Base-by-base conservation (phyloP, 2,797 vertebrate species). In the Thamnophis elegans region DNA sequence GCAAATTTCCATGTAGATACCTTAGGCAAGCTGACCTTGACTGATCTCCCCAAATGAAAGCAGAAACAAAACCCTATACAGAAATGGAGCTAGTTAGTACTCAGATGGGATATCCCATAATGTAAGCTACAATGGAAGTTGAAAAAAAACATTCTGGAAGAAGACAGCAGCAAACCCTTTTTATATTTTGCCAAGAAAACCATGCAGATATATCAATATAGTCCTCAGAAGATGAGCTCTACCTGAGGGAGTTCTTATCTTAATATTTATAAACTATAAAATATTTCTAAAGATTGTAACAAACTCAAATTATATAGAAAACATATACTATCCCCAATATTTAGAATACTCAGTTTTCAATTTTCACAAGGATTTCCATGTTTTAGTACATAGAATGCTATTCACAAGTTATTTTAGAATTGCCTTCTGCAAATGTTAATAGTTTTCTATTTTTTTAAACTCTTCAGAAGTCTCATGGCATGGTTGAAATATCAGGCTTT, bases 401-500 rank as follows among this genome's bases (percentile, higher is more conserved):
- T 28, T n/a, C 14, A 53, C 51, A 28, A 14, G 25, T 32, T 65
- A 95, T 93, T 62, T 92, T 60, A 51, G 5, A 87, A 73, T 87
- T 59, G 0, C 59, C 92, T 91, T 47, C 93, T 94, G 89, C 68
- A 95, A 93, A 87, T 73, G 47, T 36, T 53, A 82, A 82, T 82
- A 82, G 18, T 32, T 10, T 93, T 91, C 92, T 90, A 82, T 60
- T 51, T 56, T 92, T 82, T 92, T 85, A 54, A 36, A 87, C 60
- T 89, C 94, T 92, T 87, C 96, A 98, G 97, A 93, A 53, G 92
- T 91, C 94, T 92, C 96, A 95, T 14, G 96, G 94, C 92, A 95
- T 96, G 90, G 95, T 96, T 89, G 97, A 98, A 95, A 94, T 98
- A 89, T 98, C 97, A 93, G 98, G 96, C 58, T 98, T 98, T 90